Evolutionary conservation across 2,888 invertebrate species (phyloP), one percentile per base, ranked within the genome.

Genomic region (Drosophila mimica): DNA sequence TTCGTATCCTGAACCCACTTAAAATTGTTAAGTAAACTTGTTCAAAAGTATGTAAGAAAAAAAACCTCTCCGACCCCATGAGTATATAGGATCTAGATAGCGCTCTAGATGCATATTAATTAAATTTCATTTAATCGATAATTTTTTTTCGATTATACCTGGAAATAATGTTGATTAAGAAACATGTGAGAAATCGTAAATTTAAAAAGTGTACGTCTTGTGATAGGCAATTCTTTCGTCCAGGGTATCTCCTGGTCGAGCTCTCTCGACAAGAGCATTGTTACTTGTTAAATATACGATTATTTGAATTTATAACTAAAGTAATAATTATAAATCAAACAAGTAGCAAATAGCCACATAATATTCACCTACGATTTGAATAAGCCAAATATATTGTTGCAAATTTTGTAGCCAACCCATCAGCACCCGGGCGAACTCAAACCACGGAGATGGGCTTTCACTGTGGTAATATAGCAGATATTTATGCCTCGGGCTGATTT

Each of bases 401-500:
- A 57, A 8, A 28, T 17, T n/a, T 54, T 73, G 46, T 78, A 67
- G 63, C 56, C 58, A 81, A 69, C 56, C 54, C 65, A 61, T 85
- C 76, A 70, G 73, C 82, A 84, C 82, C 84, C 82, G 71, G 40
- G 40, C 61, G 30, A 60, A 54, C 43, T 9, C 30, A 61, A 51
- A 38, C 43, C 68, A 28, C 0, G 7, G 15, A 48, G 56, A 57
- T 67, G 30, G 31, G 53, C 25, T 33, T 54, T 56, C 38, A 67
- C 61, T 72, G 46, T 34, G 43, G 54, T 58, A 59, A 51, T 15
- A 25, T 7, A 8, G n/a, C 51, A 62, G 73, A 67, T 76, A 83
- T 81, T 71, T 64, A 70, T 67, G 69, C 56, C 52, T 46, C 30
- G 8, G 48, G 30, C 59, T 65, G 61, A 66, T 61, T 64, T 34